phyloP scores from a whole-genome alignment of 2,888 invertebrate species.

The Apamea anceps region DNA sequence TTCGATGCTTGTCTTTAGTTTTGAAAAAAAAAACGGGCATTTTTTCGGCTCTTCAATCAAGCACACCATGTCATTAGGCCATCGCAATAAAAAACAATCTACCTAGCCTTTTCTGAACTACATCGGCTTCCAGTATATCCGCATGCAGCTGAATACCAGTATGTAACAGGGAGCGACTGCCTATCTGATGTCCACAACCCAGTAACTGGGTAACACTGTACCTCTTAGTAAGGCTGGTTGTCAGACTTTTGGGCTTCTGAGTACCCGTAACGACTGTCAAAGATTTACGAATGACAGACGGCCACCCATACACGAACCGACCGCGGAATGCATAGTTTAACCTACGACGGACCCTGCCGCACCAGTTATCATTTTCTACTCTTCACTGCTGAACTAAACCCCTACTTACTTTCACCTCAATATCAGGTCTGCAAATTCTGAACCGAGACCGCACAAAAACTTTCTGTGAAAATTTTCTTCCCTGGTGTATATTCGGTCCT shows the following conservation, averaged over 20 bases:
- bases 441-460: not conserved
- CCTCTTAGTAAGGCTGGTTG: not conserved
- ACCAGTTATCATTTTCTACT: not conserved
- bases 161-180: not conserved
- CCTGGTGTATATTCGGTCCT: slow-evolving; percentile 25
- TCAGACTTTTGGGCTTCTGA: not conserved
- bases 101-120: not conserved
- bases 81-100: not conserved
- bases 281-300: not conserved
- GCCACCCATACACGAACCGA: not conserved
- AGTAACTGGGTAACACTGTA: not conserved
- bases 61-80: not conserved
- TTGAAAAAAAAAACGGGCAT: too few relatives aligned
- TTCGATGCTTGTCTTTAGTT: not conserved
- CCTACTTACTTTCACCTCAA: not conserved
- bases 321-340: too few relatives aligned
- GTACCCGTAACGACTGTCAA: not conserved
- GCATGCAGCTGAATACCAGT: not conserved
- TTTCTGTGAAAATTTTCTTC: slow-evolving; percentile 10
- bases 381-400: not conserved
- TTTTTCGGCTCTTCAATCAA: not conserved
- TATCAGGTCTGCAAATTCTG: slow-evolving; percentile 8
- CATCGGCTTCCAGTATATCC: not conserved
- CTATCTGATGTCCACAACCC: too few relatives aligned
- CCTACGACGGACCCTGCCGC: not conserved